phyloP scores from a whole-genome alignment of 2,797 vertebrate genomes.

The Poecilia velifera region DNA sequence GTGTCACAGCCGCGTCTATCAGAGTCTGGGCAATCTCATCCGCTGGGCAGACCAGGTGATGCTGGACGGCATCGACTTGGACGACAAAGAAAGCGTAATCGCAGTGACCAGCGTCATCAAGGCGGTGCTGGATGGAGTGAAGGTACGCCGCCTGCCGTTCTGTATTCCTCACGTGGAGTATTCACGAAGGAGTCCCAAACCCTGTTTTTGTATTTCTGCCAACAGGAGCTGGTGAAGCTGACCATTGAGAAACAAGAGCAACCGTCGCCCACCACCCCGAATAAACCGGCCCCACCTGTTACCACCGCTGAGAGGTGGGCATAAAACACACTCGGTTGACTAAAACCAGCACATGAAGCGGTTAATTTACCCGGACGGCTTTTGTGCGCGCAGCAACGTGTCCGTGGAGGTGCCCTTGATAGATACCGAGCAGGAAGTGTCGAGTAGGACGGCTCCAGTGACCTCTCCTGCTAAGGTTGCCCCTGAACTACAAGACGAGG shows the following conservation, averaged over 20 bases:
- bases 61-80: constrained; percentile 94
- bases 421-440: constrained; percentile 89
- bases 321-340: neutral
- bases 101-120: constrained; percentile 95
- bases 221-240: constrained; percentile 94
- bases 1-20: constrained; percentile 95
- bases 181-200: neutral
- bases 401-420: constrained; percentile 86
- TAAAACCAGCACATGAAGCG: constrained; percentile 1
- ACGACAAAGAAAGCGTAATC: constrained; percentile 94
- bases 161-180: neutral
- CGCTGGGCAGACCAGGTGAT: constrained; percentile 98
- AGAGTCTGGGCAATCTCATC: constrained; percentile 97
- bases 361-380: constrained; percentile 16
- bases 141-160: constrained; percentile 77
- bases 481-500: constrained; percentile 84
- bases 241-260: constrained; percentile 97
- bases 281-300: constrained; percentile 87
- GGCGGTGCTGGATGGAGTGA: constrained; percentile 96
- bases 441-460: constrained; percentile 82
- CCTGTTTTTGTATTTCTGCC: constrained; percentile 21
- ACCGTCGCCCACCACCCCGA: constrained; percentile 91
- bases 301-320: constrained; percentile 87
- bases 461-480: constrained; percentile 79
- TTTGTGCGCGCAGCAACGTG: constrained; percentile 71